Evolutionary conservation across 2,113 vertebrate genomes (phyloP).

Genomic region (Myotis brandtii): DNA sequence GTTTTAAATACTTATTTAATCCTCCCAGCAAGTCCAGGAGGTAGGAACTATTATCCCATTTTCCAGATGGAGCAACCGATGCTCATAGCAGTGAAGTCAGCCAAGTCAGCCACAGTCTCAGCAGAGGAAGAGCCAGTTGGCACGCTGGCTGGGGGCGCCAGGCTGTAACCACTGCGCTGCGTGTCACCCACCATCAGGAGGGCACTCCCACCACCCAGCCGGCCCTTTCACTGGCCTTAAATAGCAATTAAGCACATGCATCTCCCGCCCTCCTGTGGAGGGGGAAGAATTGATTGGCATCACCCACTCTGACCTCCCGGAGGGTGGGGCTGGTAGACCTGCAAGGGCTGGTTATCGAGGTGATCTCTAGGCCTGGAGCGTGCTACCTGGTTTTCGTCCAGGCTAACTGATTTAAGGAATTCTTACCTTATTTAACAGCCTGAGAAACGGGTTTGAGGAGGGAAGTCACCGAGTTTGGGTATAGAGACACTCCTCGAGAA

Average conservation of each 20-base stretch:
- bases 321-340: neutral
- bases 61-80: constrained; percentile 30
- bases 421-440: neutral
- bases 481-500: neutral
- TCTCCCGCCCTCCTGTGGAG: neutral
- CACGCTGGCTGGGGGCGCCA: neutral
- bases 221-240: neutral
- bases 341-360: neutral
- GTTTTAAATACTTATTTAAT: neutral
- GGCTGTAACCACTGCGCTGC: neutral
- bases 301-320: neutral
- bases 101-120: neutral
- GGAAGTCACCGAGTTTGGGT: neutral
- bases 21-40: neutral
- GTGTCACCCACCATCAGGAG: neutral
- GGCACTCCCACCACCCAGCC: neutral
- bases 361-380: neutral
- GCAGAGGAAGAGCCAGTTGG: neutral
- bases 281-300: neutral
- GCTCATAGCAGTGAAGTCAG: neutral
- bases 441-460: neutral
- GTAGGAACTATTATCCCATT: neutral
- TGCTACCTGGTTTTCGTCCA: neutral
- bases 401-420: neutral
- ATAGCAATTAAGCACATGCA: neutral